Base-by-base conservation (phyloP, 2,113 vertebrate genomes). In the Trogon melanurus region DNA sequence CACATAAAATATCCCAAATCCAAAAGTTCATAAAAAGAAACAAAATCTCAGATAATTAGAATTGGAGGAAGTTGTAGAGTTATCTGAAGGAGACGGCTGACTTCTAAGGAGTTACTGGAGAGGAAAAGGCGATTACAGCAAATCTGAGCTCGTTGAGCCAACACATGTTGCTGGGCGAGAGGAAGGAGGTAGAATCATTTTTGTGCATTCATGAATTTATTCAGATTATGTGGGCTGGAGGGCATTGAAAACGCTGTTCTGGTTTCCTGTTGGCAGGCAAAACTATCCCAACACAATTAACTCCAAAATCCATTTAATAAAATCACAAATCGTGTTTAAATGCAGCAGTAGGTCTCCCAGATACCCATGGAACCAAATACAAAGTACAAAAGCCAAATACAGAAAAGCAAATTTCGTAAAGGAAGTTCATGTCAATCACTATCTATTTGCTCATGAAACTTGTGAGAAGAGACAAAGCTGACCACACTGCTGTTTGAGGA, bases 211-310 rank as follows among this genome's bases (percentile, higher is more conserved):
- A 93, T 81, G 76, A 95, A 97, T 96, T 85, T 79, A 90, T 95
- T 97, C 93, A 93, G 81, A 93, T 94, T 91, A 93, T 45, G 41
- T 0, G 0, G 38, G 74, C 61, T 95, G 85, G 96, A 96, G 54
- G 83, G 53, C 61, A 88, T 57, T 92, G 65, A 88, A 95, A 92
- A 91, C 13, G 53, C 54, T 88, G 85, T 82, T 74, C 89, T 44
- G 21, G 50, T 91, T 95, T 97, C 79, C 69, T 94, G 78, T 58
- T 94, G 84, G 93, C 91, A 95, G 65, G 70, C 86, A 91, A 69
- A 89, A 86, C 76, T 65, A 86, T 94, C 83, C 47, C 88, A 96
- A 95, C 57, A 91, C 70, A 97, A 97, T 97, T 96, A 97, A 89
- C 72, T 94, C 71, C 53, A 29, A 95, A 95, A 95, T 94, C 79